Conservation (phyloP, 2,797 vertebrate species). For the Antrozous pallidus region DNA sequence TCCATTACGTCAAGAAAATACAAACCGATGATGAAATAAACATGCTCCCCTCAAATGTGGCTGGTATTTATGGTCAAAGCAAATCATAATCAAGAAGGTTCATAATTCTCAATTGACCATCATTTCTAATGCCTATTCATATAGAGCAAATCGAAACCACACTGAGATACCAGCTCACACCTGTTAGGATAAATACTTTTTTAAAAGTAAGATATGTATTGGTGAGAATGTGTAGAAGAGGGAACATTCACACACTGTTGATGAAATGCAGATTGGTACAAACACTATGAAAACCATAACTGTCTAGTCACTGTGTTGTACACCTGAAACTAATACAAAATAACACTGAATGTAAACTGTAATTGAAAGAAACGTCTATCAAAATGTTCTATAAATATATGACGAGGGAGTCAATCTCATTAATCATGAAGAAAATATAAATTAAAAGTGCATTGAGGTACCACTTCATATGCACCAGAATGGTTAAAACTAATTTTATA, state of each 20-base stretch:
- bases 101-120: constrained; percentile 33
- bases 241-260: background rate
- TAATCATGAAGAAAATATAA: background rate
- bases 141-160: background rate
- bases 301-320: background rate
- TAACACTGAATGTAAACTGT: background rate
- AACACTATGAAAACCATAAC: background rate
- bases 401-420: background rate
- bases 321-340: background rate
- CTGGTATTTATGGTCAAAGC: constrained; percentile 27
- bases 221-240: background rate
- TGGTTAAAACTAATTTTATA: background rate
- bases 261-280: background rate
- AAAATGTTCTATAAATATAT: background rate
- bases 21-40: constrained; percentile 47
- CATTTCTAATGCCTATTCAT: constrained; percentile 51
- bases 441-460: background rate
- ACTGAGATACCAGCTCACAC: background rate
- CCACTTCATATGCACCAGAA: background rate
- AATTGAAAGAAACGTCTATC: background rate
- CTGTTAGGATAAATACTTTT: background rate
- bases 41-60: background rate
- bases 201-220: background rate
- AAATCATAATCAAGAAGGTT: background rate
- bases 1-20: constrained; percentile 20